A percentile compares a stretch with the other conserved stretches of the same genome.
phyloP scores from a whole-genome alignment of 2,888 invertebrate genomes.

The Troides helena region DNA sequence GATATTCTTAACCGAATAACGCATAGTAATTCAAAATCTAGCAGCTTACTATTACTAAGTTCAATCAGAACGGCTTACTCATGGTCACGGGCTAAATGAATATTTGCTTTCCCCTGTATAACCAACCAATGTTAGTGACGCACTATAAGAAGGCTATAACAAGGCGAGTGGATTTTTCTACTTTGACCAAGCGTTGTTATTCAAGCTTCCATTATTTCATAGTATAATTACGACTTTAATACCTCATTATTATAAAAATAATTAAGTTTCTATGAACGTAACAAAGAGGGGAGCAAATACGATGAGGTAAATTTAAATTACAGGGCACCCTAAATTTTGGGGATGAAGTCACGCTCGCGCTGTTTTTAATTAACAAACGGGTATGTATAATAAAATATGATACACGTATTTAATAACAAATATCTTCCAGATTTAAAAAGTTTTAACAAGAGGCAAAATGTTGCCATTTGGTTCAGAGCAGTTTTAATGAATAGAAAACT shows the following conservation, averaged over 20 bases:
- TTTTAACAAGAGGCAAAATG: constrained; percentile 6
- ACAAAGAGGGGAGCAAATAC: constrained; percentile 22
- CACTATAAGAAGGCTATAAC: neutral
- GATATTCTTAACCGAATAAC: no score
- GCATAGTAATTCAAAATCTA: no score
- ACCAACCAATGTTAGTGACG: neutral
- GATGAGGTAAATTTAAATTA: constrained; percentile 29
- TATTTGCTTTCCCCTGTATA: no score
- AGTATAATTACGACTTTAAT: neutral
- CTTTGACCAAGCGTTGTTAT: neutral
- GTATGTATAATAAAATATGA: constrained; percentile 25
- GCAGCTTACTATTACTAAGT: no score
- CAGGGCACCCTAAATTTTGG: constrained; percentile 19
- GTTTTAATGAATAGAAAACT: constrained; percentile 6
- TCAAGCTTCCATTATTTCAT: neutral
- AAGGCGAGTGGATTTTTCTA: neutral
- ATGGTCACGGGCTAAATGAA: no score
- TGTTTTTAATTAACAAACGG: constrained; percentile 30
- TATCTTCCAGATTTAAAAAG: constrained; percentile 14
- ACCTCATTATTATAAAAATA: neutral
- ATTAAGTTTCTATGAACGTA: constrained; percentile 10
- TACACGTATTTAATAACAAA: constrained; percentile 17
- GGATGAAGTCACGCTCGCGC: constrained; percentile 25
- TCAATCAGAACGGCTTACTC: no score
- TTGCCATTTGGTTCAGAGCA: neutral